Base-by-base conservation (phyloP, 2,888 invertebrate species). In the Drosophila dives region DNA sequence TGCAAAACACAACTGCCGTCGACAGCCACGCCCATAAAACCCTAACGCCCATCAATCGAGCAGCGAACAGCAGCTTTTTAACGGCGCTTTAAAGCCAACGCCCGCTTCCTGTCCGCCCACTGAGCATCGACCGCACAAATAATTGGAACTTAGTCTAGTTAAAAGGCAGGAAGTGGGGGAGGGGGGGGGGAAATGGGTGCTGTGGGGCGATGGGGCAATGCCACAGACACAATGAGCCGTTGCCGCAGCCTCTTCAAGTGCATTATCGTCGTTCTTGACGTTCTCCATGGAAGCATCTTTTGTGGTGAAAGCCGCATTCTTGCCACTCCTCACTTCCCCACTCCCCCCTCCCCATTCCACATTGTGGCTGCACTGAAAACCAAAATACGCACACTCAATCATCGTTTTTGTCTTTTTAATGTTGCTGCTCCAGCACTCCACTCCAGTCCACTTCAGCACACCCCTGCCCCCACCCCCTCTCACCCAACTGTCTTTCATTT, bases 341-440 rank as follows among this genome's bases (percentile, higher is more conserved):
- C n/a, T 26, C 8, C 29, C 55, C 3, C 23, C 15, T 36, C 11
- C 15, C 2, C 49, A 49, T 1, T 50, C 29, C 26, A 6, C 29
- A 29, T 29, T 78, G 72, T 33, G 75, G 82, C 71, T 76, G 82
- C 87, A 87, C 77, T 87, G 85, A 83, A 83, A 85, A 80, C 83
- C 71, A 77, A 87, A 86, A 89, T 86, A 86, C 85, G 89, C 85
- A 86, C 89, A 89, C 85, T 86, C 85, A 86, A 86, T 86, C 85
- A 86, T 89, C 87, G 87, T 83, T 89, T 84, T 89, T 89, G 89
- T 84, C 89, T 89, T 86, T 84, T 86, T 86, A 89, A 80, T 81
- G 81, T 48, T 60, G 20, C 56, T 29, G 29, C 56, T 17, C 10
- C 40, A 2, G 29, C 49, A 55, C 48, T 26, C 8, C 49, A 55